These are phyloP conservation scores for Motacilla tschutschensis DNA, from an alignment of 2,113 vertebrate species.

Conservation along the genomic window DNA sequence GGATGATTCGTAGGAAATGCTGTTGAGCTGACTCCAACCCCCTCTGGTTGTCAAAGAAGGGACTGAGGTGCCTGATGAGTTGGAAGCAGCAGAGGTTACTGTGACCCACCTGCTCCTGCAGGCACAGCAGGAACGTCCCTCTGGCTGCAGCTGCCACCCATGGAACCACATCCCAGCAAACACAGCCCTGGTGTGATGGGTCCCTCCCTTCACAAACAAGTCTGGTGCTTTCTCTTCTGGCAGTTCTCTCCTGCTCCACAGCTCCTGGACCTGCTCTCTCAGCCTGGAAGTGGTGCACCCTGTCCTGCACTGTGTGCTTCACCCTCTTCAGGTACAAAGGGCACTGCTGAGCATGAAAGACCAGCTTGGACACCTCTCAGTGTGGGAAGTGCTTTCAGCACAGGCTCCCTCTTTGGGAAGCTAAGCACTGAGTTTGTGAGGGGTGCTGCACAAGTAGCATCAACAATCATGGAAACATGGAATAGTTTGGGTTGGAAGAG, in stretches of 20 bases:
- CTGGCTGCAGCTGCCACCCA: background rate
- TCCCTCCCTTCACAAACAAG: background rate
- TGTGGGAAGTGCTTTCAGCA: background rate
- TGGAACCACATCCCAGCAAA: background rate
- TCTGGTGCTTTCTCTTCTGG: background rate
- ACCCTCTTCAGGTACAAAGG: background rate
- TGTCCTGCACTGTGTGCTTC: background rate
- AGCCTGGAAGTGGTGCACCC: background rate
- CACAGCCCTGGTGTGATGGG: rapidly evolving
- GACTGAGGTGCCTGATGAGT: background rate
- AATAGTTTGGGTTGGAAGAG: background rate
- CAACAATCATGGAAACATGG: background rate
- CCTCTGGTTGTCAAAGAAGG: background rate
- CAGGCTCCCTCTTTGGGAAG: background rate
- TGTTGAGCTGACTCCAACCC: background rate
- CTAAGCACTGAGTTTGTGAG: background rate
- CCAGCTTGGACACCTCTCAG: background rate
- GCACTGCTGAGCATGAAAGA: background rate
- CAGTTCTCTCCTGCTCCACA: background rate
- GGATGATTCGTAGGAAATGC: background rate
- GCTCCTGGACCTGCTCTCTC: background rate
- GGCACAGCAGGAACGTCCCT: background rate
- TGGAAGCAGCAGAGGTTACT: background rate
- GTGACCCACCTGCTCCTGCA: background rate
- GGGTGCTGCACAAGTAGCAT: background rate